phyloP scores from a whole-genome alignment of 2,113 vertebrate genomes.

The Rutilus rutilus region DNA sequence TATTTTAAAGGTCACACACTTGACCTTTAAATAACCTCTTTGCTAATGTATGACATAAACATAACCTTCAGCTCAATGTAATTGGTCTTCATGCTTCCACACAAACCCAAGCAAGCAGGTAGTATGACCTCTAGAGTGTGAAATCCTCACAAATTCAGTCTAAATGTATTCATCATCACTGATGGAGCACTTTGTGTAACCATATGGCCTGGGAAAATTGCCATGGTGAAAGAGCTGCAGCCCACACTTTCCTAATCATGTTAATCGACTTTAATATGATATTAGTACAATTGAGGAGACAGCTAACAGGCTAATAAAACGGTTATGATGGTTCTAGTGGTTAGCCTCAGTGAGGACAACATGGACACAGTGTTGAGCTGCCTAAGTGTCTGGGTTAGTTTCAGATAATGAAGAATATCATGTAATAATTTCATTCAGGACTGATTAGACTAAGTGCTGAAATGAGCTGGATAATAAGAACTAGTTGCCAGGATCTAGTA shows the following conservation, averaged over 20 bases:
- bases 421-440: background rate
- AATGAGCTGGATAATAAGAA: background rate
- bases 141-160: background rate
- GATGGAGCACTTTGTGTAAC: constrained; percentile 16
- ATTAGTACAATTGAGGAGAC: constrained; percentile 41
- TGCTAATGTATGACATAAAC: background rate
- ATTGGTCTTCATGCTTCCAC: background rate
- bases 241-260: constrained; percentile 46
- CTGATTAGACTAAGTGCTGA: background rate
- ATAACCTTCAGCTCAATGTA: background rate
- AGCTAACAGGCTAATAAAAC: constrained; percentile 47
- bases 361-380: background rate
- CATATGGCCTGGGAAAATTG: constrained; percentile 4
- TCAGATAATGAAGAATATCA: constrained; percentile 2
- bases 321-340: constrained; percentile 40
- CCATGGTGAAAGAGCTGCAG: constrained; percentile 38
- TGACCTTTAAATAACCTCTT: background rate
- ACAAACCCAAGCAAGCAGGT: constrained; percentile 1
- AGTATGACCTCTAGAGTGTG: constrained; percentile 10
- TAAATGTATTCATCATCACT: background rate
- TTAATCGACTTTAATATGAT: constrained; percentile 57
- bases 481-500: background rate
- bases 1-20: background rate
- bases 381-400: background rate
- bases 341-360: constrained; percentile 22